Evolutionary conservation across 2,888 invertebrate species (phyloP), one percentile per base, ranked within the genome.

Genomic region (Deroplatys truncata): DNA sequence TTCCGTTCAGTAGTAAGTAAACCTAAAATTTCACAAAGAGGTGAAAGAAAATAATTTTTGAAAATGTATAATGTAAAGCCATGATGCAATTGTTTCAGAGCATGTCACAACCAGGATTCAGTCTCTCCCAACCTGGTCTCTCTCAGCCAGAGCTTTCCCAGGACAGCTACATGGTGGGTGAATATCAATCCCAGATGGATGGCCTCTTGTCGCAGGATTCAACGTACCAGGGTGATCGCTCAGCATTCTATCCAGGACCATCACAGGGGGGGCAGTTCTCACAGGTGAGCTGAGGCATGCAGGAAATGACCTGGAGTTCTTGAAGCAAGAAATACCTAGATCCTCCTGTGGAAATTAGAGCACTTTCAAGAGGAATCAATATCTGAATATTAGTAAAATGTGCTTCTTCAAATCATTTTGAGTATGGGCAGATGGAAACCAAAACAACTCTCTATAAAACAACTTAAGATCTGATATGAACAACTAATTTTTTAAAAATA

Each of bases 141-240:
- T 96, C 96, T 25, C 97, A 97, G 92, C 95, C 96, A 10, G 97
- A 97, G 93, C 94, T 96, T 92, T 96, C 96, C 91, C 96, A 98
- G 94, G 98, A 98, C 94, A 97, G 97, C 90, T 96, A 97, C 93
- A 96, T 97, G 93, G 96, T 96, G 88, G 95, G 95, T 82, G 98
- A 98, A 93, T 97, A 97, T 93, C 97, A 97, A 93, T 98, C 98
- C 88, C 98, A 99, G 94, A 98, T 98, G 95, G 99, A 99, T 93
- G 98, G 98, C 89, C 95, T 99, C 92, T 95, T 99, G 92, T 99
- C 98, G 88, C 99, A 99, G 94, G 98, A 98, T 94, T 97, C 97
- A 85, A 96, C 96, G 91, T 97, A 97, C 94, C 97, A 97, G 94
- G 97, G 95, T 84, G 95, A 94, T 92, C 93, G 94, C 90, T 91